These are phyloP conservation scores for Rattus rattus DNA, from an alignment of 2,113 vertebrate species.

Conservation along the genomic window DNA sequence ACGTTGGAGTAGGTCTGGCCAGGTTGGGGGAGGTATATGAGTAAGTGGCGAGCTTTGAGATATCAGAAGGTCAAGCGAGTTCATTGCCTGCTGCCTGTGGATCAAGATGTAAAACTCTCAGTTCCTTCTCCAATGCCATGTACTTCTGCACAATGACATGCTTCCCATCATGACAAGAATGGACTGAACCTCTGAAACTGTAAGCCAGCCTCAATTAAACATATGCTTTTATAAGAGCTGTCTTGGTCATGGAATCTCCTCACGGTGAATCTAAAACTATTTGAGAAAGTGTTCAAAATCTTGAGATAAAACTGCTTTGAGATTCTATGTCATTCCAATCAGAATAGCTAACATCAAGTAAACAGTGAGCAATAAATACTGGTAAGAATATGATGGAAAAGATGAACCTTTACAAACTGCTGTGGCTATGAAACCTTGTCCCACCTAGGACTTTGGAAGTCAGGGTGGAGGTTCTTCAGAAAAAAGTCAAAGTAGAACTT, in stretches of 20 bases:
- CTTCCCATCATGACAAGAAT: neutral
- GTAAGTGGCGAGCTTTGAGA: neutral
- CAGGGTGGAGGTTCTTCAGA: neutral
- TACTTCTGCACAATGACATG: neutral
- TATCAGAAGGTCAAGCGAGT: neutral
- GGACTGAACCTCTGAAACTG: neutral
- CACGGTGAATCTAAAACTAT: neutral
- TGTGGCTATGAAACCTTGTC: neutral
- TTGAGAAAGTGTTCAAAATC: neutral
- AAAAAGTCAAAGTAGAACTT: neutral
- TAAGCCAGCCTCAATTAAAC: neutral
- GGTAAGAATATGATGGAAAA: neutral
- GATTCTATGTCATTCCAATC: neutral
- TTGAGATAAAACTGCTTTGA: neutral
- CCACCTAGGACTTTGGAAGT: neutral
- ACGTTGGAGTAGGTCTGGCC: neutral
- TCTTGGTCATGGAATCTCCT: no score
- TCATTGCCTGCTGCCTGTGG: neutral
- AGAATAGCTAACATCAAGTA: neutral
- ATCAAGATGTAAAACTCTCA: neutral
- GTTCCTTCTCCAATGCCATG: neutral
- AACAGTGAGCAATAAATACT: neutral
- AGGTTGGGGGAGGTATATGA: neutral
- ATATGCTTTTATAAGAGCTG: neutral
- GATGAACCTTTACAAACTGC: neutral